Evolutionary conservation across 2,113 vertebrate species (phyloP).

Genomic region (Bombycilla garrulus): DNA sequence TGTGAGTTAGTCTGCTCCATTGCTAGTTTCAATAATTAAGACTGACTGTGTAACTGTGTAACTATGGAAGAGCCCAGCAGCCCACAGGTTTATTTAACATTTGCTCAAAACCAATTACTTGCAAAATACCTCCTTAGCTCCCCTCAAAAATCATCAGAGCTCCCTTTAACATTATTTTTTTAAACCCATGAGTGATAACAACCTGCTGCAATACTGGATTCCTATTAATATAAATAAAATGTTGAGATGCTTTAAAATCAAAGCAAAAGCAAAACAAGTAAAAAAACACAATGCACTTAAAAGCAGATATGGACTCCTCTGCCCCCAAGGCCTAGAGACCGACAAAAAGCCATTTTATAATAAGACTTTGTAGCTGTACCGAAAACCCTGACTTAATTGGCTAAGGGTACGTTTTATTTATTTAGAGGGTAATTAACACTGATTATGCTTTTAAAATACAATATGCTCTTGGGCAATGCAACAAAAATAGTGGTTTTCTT

Average conservation of each 20-base stretch:
- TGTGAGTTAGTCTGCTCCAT: not conserved
- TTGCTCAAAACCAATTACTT: not conserved
- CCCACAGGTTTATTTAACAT: not conserved
- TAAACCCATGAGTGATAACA: not conserved
- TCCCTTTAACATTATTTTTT: not conserved
- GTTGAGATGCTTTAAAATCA: constrained; percentile 18
- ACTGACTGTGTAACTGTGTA: not conserved
- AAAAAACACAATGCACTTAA: constrained; percentile 13
- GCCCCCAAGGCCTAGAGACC: not conserved
- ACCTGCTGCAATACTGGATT: not conserved
- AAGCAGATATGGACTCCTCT: not conserved
- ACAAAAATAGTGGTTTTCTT: not conserved
- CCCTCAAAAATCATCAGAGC: not conserved
- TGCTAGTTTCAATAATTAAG: not conserved
- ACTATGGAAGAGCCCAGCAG: not conserved
- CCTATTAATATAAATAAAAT: constrained; percentile 19
- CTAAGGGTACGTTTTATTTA: constrained; percentile 3
- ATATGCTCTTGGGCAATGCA: not conserved
- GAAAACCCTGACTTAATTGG: constrained; percentile 10
- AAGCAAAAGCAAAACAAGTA: constrained; percentile 14
- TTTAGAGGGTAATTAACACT: not conserved
- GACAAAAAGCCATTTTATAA: constrained; percentile 13
- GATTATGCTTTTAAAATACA: not conserved
- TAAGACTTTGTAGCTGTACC: not conserved
- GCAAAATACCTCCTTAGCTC: constrained; percentile 5